Evolutionary conservation across 2,113 vertebrate genomes (phyloP).

Genomic region (Trematomus loennbergii): DNA sequence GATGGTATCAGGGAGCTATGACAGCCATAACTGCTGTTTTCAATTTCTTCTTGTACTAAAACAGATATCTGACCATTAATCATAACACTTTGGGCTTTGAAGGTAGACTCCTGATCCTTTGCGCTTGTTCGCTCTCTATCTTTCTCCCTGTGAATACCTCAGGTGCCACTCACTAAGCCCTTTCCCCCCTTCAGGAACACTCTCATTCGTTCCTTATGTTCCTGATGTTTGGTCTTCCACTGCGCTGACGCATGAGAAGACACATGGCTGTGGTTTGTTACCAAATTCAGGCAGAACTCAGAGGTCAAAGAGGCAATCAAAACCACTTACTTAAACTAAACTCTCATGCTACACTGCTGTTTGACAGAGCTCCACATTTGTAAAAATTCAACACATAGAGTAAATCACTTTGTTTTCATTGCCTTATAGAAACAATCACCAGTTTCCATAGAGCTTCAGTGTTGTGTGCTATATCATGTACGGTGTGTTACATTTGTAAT

Average conservation of each 20-base stretch:
- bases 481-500: constrained; percentile 10
- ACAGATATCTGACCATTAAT: constrained; percentile 53
- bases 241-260: constrained; percentile 48
- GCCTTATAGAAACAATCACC: constrained; percentile 19
- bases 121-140: constrained; percentile 36
- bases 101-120: constrained; percentile 53
- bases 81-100: constrained; percentile 56
- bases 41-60: constrained; percentile 43
- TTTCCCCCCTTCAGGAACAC: constrained; percentile 15
- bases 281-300: constrained; percentile 21
- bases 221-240: constrained; percentile 48
- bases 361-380: constrained; percentile 43
- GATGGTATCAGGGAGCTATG: constrained; percentile 19
- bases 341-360: constrained; percentile 33
- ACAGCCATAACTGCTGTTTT: constrained; percentile 60
- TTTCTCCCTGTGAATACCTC: constrained; percentile 58
- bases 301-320: constrained; percentile 60
- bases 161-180: constrained; percentile 57
- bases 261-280: constrained; percentile 56
- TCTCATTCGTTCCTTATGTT: constrained; percentile 71
- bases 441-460: constrained; percentile 45
- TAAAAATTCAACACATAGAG: constrained; percentile 30
- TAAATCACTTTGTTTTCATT: constrained; percentile 52
- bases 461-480: constrained; percentile 34
- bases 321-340: constrained; percentile 46